These are phyloP conservation scores for Halocaridina rubra DNA, from an alignment of 2,888 invertebrate species.

Conservation along the genomic window DNA sequence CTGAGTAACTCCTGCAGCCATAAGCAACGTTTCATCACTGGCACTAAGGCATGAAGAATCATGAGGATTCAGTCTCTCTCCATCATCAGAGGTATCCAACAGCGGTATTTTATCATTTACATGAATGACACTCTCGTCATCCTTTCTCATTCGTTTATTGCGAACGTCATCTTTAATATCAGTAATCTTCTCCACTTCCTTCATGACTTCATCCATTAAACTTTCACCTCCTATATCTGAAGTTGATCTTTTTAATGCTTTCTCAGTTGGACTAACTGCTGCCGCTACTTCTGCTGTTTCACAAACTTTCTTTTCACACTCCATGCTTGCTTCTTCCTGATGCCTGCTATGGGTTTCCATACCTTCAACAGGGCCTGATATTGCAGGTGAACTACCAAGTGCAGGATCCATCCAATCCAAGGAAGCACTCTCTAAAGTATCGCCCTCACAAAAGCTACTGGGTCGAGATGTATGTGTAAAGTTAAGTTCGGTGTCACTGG, in stretches of 20 bases:
- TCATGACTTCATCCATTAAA: conserved; percentile 59
- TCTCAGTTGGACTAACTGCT: neutral
- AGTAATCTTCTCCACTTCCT: conserved; percentile 60
- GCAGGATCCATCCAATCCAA: conserved; percentile 14
- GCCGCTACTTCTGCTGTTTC: neutral
- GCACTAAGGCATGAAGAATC: neutral
- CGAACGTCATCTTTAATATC: conserved; percentile 27
- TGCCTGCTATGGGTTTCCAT: neutral
- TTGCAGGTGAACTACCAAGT: neutral
- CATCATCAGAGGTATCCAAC: neutral
- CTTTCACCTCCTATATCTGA: conserved; percentile 21
- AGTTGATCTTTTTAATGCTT: conserved; percentile 20
- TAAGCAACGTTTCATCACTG: conserved; percentile 2
- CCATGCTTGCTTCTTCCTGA: neutral
- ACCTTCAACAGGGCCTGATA: neutral
- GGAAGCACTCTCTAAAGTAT: conserved; percentile 23
- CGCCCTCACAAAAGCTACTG: conserved; percentile 35
- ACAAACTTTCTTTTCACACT: neutral
- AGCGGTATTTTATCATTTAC: neutral
- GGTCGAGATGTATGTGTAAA: conserved; percentile 18
- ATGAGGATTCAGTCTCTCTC: neutral
- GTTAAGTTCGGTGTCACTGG: conserved; percentile 17
- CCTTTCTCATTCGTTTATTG: neutral
- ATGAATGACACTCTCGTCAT: neutral
- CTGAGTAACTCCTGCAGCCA: neutral